phyloP scores from a whole-genome alignment of 2,113 vertebrate species.

The Brachyistius frenatus region DNA sequence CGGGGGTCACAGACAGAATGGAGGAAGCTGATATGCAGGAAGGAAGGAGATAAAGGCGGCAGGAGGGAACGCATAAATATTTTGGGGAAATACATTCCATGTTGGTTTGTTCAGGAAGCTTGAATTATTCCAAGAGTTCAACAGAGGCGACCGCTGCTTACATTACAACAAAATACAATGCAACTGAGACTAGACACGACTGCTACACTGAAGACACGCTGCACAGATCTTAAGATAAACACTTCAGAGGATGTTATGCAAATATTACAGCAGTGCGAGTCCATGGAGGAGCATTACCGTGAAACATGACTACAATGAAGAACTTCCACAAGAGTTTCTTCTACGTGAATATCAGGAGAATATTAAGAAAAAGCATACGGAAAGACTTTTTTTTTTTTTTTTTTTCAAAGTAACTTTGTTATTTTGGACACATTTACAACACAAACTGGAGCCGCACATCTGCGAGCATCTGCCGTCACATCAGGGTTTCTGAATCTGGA shows the following conservation, averaged over 20 bases:
- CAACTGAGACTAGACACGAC: background rate
- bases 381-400: background rate
- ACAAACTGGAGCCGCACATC: accelerated
- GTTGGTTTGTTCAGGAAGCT: constrained; percentile 40
- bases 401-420: background rate
- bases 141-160: background rate
- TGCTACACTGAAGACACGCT: background rate
- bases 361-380: background rate
- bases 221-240: constrained; percentile 6
- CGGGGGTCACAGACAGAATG: constrained; percentile 7
- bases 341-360: background rate
- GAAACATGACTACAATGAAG: background rate
- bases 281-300: background rate
- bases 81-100: constrained; percentile 63
- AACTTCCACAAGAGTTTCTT: background rate
- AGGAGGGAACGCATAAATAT: constrained; percentile 64
- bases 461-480: background rate
- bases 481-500: background rate
- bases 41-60: constrained; percentile 75
- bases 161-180: background rate
- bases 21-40: constrained; percentile 78
- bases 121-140: constrained; percentile 13
- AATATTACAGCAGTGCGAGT: constrained; percentile 12
- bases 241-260: background rate
- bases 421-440: background rate